Conservation (phyloP, 2,888 invertebrate species). For the Dicyrtomina minuta region DNA sequence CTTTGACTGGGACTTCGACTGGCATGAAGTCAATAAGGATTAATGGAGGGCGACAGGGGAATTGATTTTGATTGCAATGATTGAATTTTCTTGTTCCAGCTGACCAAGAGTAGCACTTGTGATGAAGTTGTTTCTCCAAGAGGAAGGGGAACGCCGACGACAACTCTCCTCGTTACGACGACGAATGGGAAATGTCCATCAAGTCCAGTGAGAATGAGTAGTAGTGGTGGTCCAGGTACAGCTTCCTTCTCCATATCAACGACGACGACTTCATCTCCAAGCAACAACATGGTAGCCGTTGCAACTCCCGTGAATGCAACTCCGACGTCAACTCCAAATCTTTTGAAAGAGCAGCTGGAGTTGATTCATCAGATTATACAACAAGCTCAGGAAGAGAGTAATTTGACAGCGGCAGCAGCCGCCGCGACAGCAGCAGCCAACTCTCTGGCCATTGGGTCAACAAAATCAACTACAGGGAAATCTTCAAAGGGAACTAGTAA, state of each 20-base stretch:
- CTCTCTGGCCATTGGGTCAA: constrained; percentile 1
- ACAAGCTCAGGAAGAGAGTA: constrained; percentile 67
- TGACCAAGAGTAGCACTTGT: constrained; percentile 23
- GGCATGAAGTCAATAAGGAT: constrained; percentile 4
- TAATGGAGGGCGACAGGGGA: too few relatives aligned
- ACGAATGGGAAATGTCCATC: constrained; percentile 34
- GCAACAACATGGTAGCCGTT: background rate
- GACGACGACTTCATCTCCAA: constrained; percentile 13
- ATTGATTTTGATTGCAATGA: too few relatives aligned
- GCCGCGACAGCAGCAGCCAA: too few relatives aligned
- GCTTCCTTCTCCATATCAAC: background rate
- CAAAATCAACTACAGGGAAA: constrained; percentile 19
- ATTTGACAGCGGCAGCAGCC: constrained; percentile 29
- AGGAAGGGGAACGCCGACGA: background rate
- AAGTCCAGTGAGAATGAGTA: constrained; percentile 35
- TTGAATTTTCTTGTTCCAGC: constrained; percentile 30
- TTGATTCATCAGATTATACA: constrained; percentile 76
- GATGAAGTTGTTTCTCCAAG: background rate
- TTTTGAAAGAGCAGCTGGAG: constrained; percentile 66
- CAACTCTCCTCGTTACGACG: background rate
- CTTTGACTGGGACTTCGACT: too few relatives aligned
- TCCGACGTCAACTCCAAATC: constrained; percentile 15
- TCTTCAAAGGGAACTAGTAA: constrained; percentile 21
- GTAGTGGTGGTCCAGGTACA: too few relatives aligned
- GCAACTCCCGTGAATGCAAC: background rate